These are phyloP conservation scores for Nomia melanderi DNA, from an alignment of 1,140 invertebrate genomes.

Conservation along the genomic window DNA sequence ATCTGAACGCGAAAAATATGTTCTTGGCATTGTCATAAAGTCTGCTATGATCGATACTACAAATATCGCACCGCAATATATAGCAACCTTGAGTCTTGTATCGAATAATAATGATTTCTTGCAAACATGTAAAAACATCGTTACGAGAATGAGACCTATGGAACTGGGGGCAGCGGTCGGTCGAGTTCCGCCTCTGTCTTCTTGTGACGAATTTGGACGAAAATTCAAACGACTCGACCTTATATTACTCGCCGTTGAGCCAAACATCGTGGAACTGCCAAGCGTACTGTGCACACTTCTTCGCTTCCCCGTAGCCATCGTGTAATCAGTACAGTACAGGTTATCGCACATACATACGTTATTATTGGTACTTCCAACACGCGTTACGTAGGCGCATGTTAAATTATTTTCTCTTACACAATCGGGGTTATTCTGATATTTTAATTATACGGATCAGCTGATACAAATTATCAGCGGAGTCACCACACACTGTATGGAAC, in stretches of 20 bases:
- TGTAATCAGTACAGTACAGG: not conserved
- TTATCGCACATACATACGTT: constrained; percentile 12
- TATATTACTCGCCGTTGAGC: constrained; percentile 48
- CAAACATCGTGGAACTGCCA: constrained; percentile 21
- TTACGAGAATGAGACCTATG: constrained; percentile 89
- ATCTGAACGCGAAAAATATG: constrained; percentile 92
- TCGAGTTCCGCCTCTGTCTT: constrained; percentile 84
- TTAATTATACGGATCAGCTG: not conserved
- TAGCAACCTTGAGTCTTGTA: constrained; percentile 91
- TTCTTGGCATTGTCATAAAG: constrained; percentile 89
- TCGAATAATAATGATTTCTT: constrained; percentile 93
- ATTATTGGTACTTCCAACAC: not conserved
- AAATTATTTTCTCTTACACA: not conserved
- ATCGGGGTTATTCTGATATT: not conserved
- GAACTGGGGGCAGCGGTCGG: constrained; percentile 91
- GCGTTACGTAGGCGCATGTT: constrained; percentile 8
- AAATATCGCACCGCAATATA: constrained; percentile 91
- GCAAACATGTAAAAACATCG: constrained; percentile 93
- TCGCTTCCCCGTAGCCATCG: constrained; percentile 68
- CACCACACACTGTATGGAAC: not conserved
- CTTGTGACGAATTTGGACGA: constrained; percentile 78
- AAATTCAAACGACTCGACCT: constrained; percentile 80
- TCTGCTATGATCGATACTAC: constrained; percentile 92
- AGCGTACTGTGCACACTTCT: constrained; percentile 59
- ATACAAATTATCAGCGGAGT: not conserved